Conservation (phyloP, 2,113 vertebrate genomes). For the Irena cyanogastra region DNA sequence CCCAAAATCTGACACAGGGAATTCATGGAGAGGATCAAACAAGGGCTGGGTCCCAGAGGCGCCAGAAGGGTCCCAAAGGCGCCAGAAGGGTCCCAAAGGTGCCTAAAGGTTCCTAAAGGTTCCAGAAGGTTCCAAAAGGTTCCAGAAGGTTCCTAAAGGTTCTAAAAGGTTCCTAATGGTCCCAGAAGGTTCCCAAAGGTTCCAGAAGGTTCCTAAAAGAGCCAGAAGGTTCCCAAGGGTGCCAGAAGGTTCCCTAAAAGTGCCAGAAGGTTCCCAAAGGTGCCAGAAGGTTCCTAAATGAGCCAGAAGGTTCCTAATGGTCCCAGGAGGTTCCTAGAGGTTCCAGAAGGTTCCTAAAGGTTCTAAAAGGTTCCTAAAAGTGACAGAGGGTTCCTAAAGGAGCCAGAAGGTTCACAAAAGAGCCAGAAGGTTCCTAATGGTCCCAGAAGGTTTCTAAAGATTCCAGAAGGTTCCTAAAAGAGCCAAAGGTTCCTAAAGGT, state of each 20-base stretch:
- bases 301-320: neutral
- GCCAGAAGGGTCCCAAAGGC: fast-evolving
- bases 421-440: no score
- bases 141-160: neutral
- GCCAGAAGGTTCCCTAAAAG: no score
- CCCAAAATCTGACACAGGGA: neutral
- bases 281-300: no score
- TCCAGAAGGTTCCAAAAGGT: neutral
- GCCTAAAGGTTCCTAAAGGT: neutral
- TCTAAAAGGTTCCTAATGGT: neutral
- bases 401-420: neutral
- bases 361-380: no score
- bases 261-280: neutral
- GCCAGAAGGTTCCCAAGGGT: neutral
- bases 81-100: neutral
- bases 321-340: neutral
- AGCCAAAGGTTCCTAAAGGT: neutral
- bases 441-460: neutral
- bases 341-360: neutral
- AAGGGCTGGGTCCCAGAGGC: neutral
- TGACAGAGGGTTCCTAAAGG: no score
- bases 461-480: neutral
- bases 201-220: neutral
- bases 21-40: neutral
- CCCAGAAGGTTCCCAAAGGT: neutral